These are phyloP conservation scores for Heterodera carotae DNA, from an alignment of 1,140 invertebrate genomes.

Conservation along the genomic window DNA sequence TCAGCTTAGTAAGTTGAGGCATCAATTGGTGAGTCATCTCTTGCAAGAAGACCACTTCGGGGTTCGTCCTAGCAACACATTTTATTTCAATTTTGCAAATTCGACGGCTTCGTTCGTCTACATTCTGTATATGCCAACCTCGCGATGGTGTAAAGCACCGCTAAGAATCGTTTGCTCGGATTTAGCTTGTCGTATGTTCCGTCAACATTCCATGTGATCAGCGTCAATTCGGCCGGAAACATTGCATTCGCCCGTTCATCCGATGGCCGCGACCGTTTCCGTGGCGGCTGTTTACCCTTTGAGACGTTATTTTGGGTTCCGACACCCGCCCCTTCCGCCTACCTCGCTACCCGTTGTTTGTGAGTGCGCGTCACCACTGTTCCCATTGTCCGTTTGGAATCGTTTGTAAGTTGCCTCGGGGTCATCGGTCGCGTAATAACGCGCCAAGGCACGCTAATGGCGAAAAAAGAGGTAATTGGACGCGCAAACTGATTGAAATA, in stretches of 20 bases:
- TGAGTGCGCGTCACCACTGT: neutral
- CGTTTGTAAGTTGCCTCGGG: neutral
- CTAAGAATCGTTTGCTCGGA: constrained; percentile 69
- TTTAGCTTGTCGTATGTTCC: constrained; percentile 70
- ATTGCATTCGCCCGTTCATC: neutral
- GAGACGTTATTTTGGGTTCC: constrained; percentile 3
- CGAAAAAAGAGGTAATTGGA: constrained; percentile 1
- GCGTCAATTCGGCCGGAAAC: constrained; percentile 44
- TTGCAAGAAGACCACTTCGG: constrained; percentile 73
- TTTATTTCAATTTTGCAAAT: constrained; percentile 35
- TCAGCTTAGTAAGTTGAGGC: constrained; percentile 58
- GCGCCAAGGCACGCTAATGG: constrained; percentile 7
- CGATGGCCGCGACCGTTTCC: neutral
- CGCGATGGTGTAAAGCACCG: constrained; percentile 69
- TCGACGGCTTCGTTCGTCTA: neutral
- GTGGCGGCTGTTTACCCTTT: constrained; percentile 2
- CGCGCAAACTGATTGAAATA: neutral
- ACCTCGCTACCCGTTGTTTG: constrained; percentile 2
- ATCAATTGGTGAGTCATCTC: constrained; percentile 70
- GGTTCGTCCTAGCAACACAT: constrained; percentile 70
- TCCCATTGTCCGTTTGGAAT: neutral
- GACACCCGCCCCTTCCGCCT: constrained; percentile 17
- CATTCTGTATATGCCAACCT: constrained; percentile 63
- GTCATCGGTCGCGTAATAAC: constrained; percentile 3
- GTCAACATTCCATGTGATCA: constrained; percentile 74